phyloP scores from a whole-genome alignment of 2,113 vertebrate species.

The Paramormyrops kingsleyae region DNA sequence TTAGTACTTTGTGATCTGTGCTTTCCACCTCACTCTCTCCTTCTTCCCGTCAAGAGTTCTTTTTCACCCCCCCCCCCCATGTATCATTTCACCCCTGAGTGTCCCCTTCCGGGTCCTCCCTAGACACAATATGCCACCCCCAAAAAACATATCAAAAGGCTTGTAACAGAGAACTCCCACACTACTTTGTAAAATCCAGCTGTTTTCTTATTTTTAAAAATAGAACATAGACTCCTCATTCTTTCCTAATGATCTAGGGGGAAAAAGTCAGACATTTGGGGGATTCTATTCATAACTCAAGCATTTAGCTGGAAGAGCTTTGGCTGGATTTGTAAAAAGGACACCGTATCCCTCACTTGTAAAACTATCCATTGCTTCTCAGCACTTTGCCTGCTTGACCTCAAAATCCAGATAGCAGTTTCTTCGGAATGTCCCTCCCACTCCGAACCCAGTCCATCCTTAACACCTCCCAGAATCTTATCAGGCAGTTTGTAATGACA shows the following conservation, averaged over 20 bases:
- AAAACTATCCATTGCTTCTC: constrained; percentile 60
- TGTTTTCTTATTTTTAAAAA: constrained; percentile 68
- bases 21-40: constrained; percentile 46
- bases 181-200: constrained; percentile 66
- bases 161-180: background rate
- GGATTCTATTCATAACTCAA: constrained; percentile 62
- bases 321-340: constrained; percentile 50
- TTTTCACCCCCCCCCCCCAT: constrained; percentile 51
- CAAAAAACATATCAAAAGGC: background rate
- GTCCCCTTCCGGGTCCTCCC: constrained; percentile 47
- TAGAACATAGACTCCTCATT: constrained; percentile 61
- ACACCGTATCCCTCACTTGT: constrained; percentile 54
- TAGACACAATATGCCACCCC: constrained; percentile 36
- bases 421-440: constrained; percentile 51
- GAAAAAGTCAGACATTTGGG: constrained; percentile 50
- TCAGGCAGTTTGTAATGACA: background rate
- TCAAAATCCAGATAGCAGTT: constrained; percentile 59
- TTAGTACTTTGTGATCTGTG: constrained; percentile 66
- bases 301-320: constrained; percentile 59
- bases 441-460: constrained; percentile 3
- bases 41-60: too few species aligned
- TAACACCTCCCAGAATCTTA: constrained; percentile 47
- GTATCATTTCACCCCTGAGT: constrained; percentile 53
- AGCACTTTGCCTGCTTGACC: constrained; percentile 48
- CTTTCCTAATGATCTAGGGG: constrained; percentile 53